Evolutionary conservation across 2,797 vertebrate genomes (phyloP).

Genomic region (Chloroceryle amazona): DNA sequence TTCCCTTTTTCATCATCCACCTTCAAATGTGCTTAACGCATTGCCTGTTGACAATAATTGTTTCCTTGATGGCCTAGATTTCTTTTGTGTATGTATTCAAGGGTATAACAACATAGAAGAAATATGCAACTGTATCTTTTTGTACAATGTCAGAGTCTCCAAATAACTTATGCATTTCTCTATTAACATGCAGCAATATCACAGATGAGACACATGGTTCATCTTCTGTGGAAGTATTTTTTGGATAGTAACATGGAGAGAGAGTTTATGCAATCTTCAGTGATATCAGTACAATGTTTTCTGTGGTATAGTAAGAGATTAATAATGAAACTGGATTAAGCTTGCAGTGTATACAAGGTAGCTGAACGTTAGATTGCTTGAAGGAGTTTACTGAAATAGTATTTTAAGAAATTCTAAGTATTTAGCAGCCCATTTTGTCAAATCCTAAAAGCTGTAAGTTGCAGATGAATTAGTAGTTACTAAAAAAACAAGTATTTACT

Average conservation of each 20-base stretch:
- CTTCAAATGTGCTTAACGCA: neutral
- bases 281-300: neutral
- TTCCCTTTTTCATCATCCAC: neutral
- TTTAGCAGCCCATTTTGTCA: neutral
- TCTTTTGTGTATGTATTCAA: neutral
- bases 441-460: neutral
- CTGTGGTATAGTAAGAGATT: neutral
- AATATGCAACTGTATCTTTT: neutral
- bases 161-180: neutral
- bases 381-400: neutral
- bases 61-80: neutral
- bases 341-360: neutral
- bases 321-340: neutral
- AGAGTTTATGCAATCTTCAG: neutral
- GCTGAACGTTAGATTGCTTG: slow-evolving; percentile 4
- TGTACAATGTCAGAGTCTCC: neutral
- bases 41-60: neutral
- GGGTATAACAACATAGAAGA: neutral
- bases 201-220: neutral
- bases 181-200: neutral
- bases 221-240: neutral
- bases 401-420: neutral
- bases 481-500: neutral
- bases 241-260: neutral
- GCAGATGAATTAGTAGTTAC: neutral